Evolutionary conservation across 2,888 invertebrate species (phyloP).

Genomic region (Nomada flava): DNA sequence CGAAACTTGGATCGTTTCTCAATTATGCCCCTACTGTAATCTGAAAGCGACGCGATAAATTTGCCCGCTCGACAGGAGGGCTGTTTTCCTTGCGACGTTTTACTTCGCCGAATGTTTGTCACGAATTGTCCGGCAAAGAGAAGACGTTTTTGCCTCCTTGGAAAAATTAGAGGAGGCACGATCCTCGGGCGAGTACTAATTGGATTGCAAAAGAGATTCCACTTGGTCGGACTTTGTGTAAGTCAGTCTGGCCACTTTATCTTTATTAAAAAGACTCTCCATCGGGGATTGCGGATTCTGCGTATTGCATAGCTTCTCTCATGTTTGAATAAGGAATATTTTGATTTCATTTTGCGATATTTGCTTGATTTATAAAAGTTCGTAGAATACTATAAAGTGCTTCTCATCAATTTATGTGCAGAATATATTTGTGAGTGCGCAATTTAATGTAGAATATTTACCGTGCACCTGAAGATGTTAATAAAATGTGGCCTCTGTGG

Average conservation of each 20-base stretch:
- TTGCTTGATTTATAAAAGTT: too few species aligned
- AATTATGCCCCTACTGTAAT: slow-evolving; percentile 49
- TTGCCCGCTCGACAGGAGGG: slow-evolving; percentile 31
- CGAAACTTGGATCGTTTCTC: slow-evolving; percentile 57
- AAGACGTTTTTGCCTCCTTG: not conserved
- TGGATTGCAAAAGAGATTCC: not conserved
- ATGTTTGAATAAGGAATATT: too few species aligned
- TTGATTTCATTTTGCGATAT: too few species aligned
- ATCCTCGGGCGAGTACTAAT: not conserved
- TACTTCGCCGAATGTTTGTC: slow-evolving; percentile 22
- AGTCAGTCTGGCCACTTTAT: not conserved
- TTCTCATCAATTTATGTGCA: too few species aligned
- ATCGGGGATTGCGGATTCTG: too few species aligned
- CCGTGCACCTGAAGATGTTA: too few species aligned
- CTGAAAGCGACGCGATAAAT: slow-evolving; percentile 46
- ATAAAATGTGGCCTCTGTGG: too few species aligned
- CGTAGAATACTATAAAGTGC: too few species aligned
- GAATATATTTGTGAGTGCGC: too few species aligned
- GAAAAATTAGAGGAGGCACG: not conserved
- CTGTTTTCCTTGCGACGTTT: slow-evolving; percentile 41
- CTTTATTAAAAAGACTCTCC: not conserved
- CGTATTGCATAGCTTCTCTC: too few species aligned
- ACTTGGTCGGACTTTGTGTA: not conserved
- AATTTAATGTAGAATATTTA: too few species aligned
- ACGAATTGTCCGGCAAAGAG: not conserved